Evolutionary conservation across 1,140 invertebrate genomes (phyloP), one percentile per base, ranked within the genome.

Genomic region (Acromyrmex heyeri): DNA sequence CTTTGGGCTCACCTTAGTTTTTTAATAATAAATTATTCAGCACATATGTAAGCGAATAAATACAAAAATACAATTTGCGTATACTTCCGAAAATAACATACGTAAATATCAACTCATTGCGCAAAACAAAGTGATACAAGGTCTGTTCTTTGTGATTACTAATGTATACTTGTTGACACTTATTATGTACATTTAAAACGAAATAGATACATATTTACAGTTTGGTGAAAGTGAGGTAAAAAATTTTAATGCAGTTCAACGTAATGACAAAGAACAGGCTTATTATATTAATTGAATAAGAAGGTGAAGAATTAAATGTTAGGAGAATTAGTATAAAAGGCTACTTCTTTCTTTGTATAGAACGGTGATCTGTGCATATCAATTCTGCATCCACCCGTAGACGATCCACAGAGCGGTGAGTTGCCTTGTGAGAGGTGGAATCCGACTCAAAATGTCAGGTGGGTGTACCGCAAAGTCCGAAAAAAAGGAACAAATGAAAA

Each of bases 321-420:
- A 12, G 12, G 10, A 34, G 3, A 72, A 72, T 72, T 8, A 12
- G 2, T 30, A 14, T 7, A 30, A 82, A 57, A 59, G 2, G 12
- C 0, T 61, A 30, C 21, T 76, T 48, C n/a, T 57, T 61, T 86
- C 10, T 83, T 7, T 10, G 2, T 97, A 67, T 95, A 99, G 98
- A 99, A 99, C 96, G 99, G 99, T 61, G 99, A 99, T 95, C 96
- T 99, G 34, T 99, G 99, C 96, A 99, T 99, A 96, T 99, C 99
- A 88, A 99, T 99, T 94, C 96, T 99, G 64, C 99, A 99, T 95
- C 99, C 99, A 73, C 99, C 99, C 38, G 97, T 99, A 75, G 99
- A 99, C 95, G 99, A 99, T 96, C 99, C 99, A 59, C 99, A 99
- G 93, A 99, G 98, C 92, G 99, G 99, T 12, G 99, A 99, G 95